phyloP scores from a whole-genome alignment of 1,140 invertebrate genomes.

The Caenorhabditis latens region DNA sequence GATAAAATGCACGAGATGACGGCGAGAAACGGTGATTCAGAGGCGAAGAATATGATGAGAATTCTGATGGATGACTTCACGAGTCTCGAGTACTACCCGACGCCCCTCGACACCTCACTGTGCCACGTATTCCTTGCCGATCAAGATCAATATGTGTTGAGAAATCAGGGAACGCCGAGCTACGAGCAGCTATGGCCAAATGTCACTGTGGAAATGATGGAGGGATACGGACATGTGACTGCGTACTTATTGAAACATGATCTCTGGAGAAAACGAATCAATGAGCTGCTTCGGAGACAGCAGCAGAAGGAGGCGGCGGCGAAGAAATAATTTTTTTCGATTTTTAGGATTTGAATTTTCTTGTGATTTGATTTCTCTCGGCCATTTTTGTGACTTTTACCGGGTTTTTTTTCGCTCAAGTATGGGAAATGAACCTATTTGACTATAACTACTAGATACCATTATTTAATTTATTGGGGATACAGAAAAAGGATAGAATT shows the following conservation, averaged over 20 bases:
- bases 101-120: conserved; percentile 86
- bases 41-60: conserved; percentile 84
- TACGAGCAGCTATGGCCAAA: conserved; percentile 79
- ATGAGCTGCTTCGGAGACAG: neutral
- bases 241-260: conserved; percentile 23
- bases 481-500: neutral
- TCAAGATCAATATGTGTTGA: conserved; percentile 92
- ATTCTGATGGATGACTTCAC: conserved; percentile 99
- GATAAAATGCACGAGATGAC: conserved; percentile 55
- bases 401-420: neutral
- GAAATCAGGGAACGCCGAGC: conserved; percentile 81
- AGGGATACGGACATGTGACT: conserved; percentile 52
- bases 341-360: neutral
- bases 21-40: conserved; percentile 3
- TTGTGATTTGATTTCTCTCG: neutral
- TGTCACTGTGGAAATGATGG: conserved; percentile 50
- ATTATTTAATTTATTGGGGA: conserved; percentile 27
- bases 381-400: neutral
- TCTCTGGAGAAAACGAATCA: conserved; percentile 7
- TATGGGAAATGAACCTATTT: neutral
- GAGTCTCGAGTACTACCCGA: conserved; percentile 91
- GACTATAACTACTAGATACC: neutral
- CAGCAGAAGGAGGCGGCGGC: neutral
- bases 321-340: neutral
- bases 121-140: conserved; percentile 87